phyloP scores from a whole-genome alignment of 2,888 invertebrate species.

The Eubasilissa splendida region DNA sequence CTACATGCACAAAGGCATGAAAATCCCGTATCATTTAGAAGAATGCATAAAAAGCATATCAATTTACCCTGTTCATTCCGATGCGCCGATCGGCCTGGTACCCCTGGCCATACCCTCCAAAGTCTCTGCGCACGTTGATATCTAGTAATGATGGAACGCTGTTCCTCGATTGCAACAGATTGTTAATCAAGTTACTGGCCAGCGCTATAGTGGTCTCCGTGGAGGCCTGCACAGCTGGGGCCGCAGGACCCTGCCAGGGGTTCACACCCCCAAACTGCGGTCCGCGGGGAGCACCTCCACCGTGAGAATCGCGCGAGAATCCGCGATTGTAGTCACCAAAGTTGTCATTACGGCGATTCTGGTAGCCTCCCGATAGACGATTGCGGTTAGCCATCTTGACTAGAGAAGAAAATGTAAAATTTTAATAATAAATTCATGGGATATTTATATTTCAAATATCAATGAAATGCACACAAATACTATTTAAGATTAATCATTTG shows the following conservation, averaged over 20 bases:
- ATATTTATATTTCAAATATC: too few relatives aligned
- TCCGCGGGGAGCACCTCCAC: constrained; percentile 63
- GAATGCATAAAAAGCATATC: too few relatives aligned
- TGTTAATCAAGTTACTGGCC: constrained; percentile 80
- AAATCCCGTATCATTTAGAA: too few relatives aligned
- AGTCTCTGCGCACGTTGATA: constrained; percentile 71
- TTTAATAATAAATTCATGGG: not conserved
- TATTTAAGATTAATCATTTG: too few relatives aligned
- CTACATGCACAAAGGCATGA: too few relatives aligned
- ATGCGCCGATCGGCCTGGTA: constrained; percentile 67
- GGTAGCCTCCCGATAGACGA: constrained; percentile 63
- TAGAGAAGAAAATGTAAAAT: not conserved
- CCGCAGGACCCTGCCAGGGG: constrained; percentile 71
- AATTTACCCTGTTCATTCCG: constrained; percentile 69
- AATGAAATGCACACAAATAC: too few relatives aligned
- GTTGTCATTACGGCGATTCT: constrained; percentile 64
- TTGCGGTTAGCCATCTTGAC: constrained; percentile 58
- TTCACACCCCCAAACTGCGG: constrained; percentile 70
- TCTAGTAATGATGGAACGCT: constrained; percentile 77
- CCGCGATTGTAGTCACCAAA: constrained; percentile 59
- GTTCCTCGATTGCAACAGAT: constrained; percentile 77
- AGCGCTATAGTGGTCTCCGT: constrained; percentile 84
- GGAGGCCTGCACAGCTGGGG: constrained; percentile 61
- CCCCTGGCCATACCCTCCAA: constrained; percentile 70
- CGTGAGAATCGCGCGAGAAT: constrained; percentile 57